Evolutionary conservation across 2,113 vertebrate species (phyloP), one percentile per base, ranked within the genome.

Genomic region (Oncorhynchus kisutch): DNA sequence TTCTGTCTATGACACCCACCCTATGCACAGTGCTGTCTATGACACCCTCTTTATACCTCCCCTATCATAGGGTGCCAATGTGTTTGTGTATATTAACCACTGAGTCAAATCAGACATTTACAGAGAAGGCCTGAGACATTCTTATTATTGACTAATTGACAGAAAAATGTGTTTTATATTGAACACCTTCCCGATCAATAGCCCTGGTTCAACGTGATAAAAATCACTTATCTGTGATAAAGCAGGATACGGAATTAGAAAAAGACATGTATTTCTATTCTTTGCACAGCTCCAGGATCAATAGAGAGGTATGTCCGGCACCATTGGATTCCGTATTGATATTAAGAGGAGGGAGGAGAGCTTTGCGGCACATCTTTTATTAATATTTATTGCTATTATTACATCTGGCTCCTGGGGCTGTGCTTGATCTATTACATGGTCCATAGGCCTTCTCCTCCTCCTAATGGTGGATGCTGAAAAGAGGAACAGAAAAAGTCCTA

Each of bases 101-200:
- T 80, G 87, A 84, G 82, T 82, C 86, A 78, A 94, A 90, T 87
- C 86, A 87, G 87, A 93, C 89, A 87, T 87, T 87, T 87, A 76
- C 87, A 85, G 89, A 86, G 91, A 93, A 83, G 71, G 67, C 14
- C 24, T 25, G 69, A 80, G 89, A 89, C 85, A 87, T 90, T 91
- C 92, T 91, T 91, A 94, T 94, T 94, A 92, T 94, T 93, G 88
- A 90, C 83, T 87, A 91, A 94, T 92, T 89, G 90, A 91, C 89
- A 11, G 39, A 9, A 45, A 11, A 45, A 11, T 45, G 39, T 91
- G 81, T 67, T 93, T 91, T 87, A 85, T 93, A 94, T 91, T 81
- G 87, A 88, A 85, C 82, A 90, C 75, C 85, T 84, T 81, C 81
- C 71, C 67, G 83, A 90, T 91, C 87, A 86, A 90, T 92, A 80